Evolutionary conservation across 2,797 vertebrate genomes (phyloP).

Genomic region (Chrysocyon brachyurus): DNA sequence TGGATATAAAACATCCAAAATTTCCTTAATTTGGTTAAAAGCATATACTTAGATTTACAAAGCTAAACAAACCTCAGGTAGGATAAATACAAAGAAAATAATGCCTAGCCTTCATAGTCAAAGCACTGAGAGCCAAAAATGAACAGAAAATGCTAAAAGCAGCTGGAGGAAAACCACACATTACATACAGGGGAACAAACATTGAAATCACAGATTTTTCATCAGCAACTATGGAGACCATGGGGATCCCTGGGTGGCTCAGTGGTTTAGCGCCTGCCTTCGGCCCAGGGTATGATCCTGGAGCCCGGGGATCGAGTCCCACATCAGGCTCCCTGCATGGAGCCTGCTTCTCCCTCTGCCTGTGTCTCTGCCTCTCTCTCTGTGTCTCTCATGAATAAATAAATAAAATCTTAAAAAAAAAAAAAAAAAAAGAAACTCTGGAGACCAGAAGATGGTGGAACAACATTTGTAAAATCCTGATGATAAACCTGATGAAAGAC

Average conservation of each 20-base stretch:
- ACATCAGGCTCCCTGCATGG: too few relatives aligned
- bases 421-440: not conserved
- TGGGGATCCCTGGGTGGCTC: too few relatives aligned
- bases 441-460: not conserved
- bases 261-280: too few relatives aligned
- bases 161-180: not conserved
- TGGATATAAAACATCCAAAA: not conserved
- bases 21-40: not conserved
- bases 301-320: too few relatives aligned
- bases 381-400: too few relatives aligned
- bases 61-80: not conserved
- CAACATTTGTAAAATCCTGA: not conserved
- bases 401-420: too few relatives aligned
- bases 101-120: not conserved
- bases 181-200: not conserved
- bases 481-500: not conserved
- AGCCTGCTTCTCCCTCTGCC: too few relatives aligned
- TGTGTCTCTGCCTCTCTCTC: too few relatives aligned
- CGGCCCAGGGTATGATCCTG: too few relatives aligned
- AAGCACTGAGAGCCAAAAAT: not conserved
- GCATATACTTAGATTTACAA: not conserved
- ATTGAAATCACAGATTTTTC: not conserved
- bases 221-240: not conserved
- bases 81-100: not conserved
- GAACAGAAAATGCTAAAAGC: conserved; percentile 28